These are phyloP conservation scores for Sisor rabdophorus DNA, from an alignment of 2,113 vertebrate species.

Conservation along the genomic window DNA sequence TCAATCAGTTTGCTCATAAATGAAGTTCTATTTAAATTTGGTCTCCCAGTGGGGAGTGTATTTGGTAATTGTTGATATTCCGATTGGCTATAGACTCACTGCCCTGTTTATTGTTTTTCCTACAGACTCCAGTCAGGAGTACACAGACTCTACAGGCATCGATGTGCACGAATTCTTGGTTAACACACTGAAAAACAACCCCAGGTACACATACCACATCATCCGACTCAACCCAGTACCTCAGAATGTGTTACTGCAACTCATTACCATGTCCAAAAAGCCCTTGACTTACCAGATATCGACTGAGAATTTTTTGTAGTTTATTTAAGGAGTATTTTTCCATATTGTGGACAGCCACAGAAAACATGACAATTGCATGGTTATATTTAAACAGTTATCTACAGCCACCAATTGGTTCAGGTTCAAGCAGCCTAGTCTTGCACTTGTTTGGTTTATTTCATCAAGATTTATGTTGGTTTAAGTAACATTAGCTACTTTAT, in stretches of 20 bases:
- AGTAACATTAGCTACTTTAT: too few species aligned
- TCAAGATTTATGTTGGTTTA: too few species aligned
- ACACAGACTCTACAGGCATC: slow-evolving; percentile 98
- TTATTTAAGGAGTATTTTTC: too few species aligned
- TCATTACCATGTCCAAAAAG: background rate
- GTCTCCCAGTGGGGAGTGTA: background rate
- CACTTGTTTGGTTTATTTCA: too few species aligned
- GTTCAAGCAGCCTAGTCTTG: too few species aligned
- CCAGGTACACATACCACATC: slow-evolving; percentile 75
- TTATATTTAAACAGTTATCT: too few species aligned
- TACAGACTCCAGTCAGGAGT: slow-evolving; percentile 98
- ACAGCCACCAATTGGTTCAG: too few species aligned
- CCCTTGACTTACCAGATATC: too few species aligned
- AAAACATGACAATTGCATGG: too few species aligned
- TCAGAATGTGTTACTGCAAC: background rate
- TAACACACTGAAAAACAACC: slow-evolving; percentile 99
- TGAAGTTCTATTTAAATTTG: background rate
- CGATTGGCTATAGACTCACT: background rate
- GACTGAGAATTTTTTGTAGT: too few species aligned
- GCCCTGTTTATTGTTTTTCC: slow-evolving; percentile 1
- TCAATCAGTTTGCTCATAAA: background rate
- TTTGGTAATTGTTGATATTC: background rate
- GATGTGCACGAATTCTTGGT: slow-evolving; percentile 99
- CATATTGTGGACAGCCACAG: too few species aligned
- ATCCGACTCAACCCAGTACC: background rate